Percentiles rank a stretch among this genome's conserved stretches.
phyloP scores from a whole-genome alignment of 1,140 invertebrate genomes.

The Homalodisca vitripennis region DNA sequence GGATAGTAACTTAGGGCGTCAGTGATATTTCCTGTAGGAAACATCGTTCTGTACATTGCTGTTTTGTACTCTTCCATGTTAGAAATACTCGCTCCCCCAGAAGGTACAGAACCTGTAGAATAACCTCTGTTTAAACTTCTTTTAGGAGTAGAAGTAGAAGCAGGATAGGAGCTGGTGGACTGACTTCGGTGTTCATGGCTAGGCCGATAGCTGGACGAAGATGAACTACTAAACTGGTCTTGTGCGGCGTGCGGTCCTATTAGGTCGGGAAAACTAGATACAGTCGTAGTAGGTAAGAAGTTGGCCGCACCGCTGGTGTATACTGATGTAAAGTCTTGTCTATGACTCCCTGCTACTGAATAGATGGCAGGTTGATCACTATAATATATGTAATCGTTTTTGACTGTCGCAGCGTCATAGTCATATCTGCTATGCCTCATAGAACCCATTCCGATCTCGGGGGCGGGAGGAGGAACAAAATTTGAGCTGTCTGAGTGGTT shows the following conservation, averaged over 20 bases:
- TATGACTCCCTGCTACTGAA: slow-evolving; percentile 68
- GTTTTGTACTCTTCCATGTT: slow-evolving; percentile 66
- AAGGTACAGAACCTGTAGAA: slow-evolving; percentile 40
- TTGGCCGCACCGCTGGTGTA: slow-evolving; percentile 64
- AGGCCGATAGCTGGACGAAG: slow-evolving; percentile 27
- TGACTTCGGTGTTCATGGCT: slow-evolving; percentile 35
- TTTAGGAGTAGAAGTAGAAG: slow-evolving; percentile 26
- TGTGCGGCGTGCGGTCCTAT: slow-evolving; percentile 60
- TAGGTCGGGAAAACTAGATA: slow-evolving; percentile 58
- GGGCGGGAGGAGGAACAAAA: slow-evolving; percentile 54
- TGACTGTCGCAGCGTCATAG: slow-evolving; percentile 34
- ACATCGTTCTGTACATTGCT: slow-evolving; percentile 62
- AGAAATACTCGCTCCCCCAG: slow-evolving; percentile 49
- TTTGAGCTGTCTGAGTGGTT: slow-evolving; percentile 46
- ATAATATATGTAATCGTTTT: slow-evolving; percentile 55
- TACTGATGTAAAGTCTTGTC: slow-evolving; percentile 66
- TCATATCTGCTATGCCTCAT: slow-evolving; percentile 9
- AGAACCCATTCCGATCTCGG: slow-evolving; percentile 31
- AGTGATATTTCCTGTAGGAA: slow-evolving; percentile 69
- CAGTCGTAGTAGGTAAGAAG: slow-evolving; percentile 56
- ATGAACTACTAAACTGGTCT: slow-evolving; percentile 22
- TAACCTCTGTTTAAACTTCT: slow-evolving; percentile 47
- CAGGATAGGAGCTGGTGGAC: slow-evolving; percentile 32
- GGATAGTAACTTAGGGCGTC: slow-evolving; percentile 75
- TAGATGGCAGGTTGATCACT: slow-evolving; percentile 69